These are phyloP conservation scores for Lithobates sylvaticus DNA, from an alignment of 2,797 vertebrate species.

Conservation along the genomic window DNA sequence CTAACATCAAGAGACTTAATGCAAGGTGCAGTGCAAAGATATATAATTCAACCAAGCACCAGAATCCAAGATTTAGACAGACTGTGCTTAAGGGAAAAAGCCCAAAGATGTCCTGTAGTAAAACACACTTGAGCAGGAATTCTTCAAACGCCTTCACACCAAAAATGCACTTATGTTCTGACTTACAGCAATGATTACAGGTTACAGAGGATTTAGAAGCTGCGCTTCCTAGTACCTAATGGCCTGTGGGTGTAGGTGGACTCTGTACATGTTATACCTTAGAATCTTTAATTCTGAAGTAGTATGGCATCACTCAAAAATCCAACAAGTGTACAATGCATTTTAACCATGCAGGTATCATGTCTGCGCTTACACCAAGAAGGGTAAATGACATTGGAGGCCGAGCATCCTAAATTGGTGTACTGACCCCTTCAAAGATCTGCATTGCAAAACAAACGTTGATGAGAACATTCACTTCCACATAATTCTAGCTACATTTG, in stretches of 20 bases:
- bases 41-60: neutral
- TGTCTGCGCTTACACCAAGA: neutral
- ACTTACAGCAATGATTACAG: slow-evolving; percentile 7
- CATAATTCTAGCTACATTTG: no score
- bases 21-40: neutral
- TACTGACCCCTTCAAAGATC: no score
- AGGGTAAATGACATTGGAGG: neutral
- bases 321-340: neutral
- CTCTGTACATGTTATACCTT: neutral
- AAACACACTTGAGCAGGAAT: neutral
- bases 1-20: neutral
- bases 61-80: neutral
- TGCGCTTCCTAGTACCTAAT: neutral
- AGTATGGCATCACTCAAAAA: neutral
- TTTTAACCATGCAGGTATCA: no score
- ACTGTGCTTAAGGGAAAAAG: neutral
- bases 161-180: neutral
- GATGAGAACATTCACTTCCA: no score
- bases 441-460: no score
- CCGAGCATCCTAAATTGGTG: no score
- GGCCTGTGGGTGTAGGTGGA: neutral
- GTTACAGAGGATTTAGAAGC: neutral
- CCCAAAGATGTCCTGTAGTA: neutral
- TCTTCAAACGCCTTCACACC: neutral
- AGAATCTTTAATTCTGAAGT: neutral